A percentile compares a stretch with the other conserved stretches of the same genome.
Evolutionary conservation across 2,797 vertebrate species (phyloP).

Genomic region (Ctenochaetus hawaiiensis): DNA sequence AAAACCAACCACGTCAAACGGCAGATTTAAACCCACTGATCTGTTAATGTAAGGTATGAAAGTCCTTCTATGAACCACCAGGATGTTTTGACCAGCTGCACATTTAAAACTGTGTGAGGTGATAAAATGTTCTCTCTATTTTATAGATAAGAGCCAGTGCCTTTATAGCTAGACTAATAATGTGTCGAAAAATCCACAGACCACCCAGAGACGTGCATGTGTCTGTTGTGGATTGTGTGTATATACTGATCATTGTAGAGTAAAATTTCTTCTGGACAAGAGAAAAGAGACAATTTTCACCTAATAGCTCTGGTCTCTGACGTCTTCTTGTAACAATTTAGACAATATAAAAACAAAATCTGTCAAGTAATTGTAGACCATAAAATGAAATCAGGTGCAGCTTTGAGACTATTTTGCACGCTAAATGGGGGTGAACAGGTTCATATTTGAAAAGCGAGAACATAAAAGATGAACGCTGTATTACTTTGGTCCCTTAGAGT

Average conservation of each 20-base stretch:
- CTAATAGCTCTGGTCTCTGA: background rate
- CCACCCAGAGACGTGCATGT: slow-evolving; percentile 19
- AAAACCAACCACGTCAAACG: background rate
- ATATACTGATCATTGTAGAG: background rate
- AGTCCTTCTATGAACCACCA: background rate
- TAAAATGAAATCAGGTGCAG: slow-evolving; percentile 34
- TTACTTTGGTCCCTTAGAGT: background rate
- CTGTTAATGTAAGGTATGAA: background rate
- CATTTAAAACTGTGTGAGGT: slow-evolving; percentile 30
- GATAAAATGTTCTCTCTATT: slow-evolving; percentile 33
- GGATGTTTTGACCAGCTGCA: slow-evolving; percentile 27
- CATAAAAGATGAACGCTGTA: background rate
- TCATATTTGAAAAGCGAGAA: slow-evolving; percentile 4
- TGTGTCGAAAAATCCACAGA: slow-evolving; percentile 20
- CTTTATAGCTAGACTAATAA: slow-evolving; percentile 21
- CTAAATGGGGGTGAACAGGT: slow-evolving; percentile 3
- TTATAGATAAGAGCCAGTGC: slow-evolving; percentile 13
- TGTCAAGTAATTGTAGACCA: slow-evolving; percentile 14
- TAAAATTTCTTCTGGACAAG: background rate
- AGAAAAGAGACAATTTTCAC: slow-evolving; percentile 11
- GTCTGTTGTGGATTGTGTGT: slow-evolving; percentile 13
- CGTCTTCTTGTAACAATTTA: slow-evolving; percentile 11
- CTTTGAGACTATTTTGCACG: background rate
- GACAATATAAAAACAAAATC: slow-evolving; percentile 22
- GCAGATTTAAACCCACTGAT: background rate